phyloP scores from a whole-genome alignment of 2,797 vertebrate species.

The Brachyrhaphis roseni region DNA sequence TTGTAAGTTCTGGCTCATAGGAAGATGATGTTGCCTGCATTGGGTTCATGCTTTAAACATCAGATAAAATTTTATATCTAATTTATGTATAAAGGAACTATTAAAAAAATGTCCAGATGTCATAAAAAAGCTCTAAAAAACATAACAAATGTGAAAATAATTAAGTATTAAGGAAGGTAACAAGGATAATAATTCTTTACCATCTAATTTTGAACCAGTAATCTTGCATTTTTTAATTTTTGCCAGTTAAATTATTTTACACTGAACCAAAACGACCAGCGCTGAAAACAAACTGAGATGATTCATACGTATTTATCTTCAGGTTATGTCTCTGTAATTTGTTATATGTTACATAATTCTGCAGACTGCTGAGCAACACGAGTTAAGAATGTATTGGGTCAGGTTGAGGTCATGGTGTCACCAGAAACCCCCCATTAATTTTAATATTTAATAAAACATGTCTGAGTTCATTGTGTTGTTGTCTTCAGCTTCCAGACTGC shows the following conservation, averaged over 20 bases:
- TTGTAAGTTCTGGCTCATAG: neutral
- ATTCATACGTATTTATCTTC: neutral
- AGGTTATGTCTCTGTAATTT: neutral
- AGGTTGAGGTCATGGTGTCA: neutral
- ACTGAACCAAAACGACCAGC: neutral
- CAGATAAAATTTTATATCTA: neutral
- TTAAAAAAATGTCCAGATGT: neutral
- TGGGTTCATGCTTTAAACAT: neutral
- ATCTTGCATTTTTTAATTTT: neutral
- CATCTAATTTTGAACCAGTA: neutral
- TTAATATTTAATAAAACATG: neutral
- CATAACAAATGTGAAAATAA: neutral
- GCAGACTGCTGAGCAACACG: neutral
- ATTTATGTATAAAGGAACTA: neutral
- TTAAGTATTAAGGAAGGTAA: neutral
- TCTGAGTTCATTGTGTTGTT: neutral
- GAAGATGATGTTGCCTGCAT: neutral
- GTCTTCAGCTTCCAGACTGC: neutral
- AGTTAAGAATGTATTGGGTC: constrained; percentile 1
- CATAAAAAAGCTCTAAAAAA: neutral
- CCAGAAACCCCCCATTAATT: neutral
- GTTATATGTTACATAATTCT: neutral
- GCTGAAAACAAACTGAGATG: neutral
- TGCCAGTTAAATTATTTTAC: neutral
- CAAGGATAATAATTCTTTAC: neutral